phyloP scores from a whole-genome alignment of 2,113 vertebrate genomes.

The Euleptes europaea region DNA sequence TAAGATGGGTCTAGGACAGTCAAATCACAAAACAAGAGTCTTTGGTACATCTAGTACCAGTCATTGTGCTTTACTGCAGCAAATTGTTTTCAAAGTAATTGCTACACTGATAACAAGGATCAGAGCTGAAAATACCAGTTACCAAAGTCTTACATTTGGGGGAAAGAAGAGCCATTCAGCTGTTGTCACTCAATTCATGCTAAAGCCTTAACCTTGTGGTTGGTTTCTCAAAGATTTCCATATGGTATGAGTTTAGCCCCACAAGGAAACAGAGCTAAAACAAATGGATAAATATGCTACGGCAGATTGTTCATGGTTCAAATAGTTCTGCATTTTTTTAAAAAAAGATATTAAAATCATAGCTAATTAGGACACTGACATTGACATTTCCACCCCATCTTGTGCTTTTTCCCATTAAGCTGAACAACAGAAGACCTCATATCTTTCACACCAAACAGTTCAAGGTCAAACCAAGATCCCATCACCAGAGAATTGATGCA shows the following conservation, averaged over 20 bases:
- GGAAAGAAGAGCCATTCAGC: neutral
- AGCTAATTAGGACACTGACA: neutral
- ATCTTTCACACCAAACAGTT: neutral
- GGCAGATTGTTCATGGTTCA: neutral
- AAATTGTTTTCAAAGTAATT: neutral
- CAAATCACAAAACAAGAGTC: neutral
- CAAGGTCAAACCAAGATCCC: neutral
- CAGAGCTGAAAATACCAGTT: neutral
- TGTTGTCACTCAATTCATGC: neutral
- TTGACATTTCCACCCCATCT: neutral
- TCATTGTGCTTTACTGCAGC: neutral
- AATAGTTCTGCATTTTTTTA: neutral
- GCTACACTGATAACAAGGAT: neutral
- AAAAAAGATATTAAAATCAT: neutral
- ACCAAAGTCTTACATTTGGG: neutral
- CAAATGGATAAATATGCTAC: neutral
- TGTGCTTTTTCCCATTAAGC: neutral
- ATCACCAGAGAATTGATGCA: neutral
- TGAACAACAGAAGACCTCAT: neutral
- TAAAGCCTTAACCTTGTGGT: neutral
- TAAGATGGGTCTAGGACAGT: neutral
- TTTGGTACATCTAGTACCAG: neutral
- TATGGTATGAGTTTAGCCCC: neutral
- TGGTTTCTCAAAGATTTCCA: neutral
- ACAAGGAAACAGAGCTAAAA: neutral